phyloP scores from a whole-genome alignment of 2,797 vertebrate species.

The Alcedo atthis region DNA sequence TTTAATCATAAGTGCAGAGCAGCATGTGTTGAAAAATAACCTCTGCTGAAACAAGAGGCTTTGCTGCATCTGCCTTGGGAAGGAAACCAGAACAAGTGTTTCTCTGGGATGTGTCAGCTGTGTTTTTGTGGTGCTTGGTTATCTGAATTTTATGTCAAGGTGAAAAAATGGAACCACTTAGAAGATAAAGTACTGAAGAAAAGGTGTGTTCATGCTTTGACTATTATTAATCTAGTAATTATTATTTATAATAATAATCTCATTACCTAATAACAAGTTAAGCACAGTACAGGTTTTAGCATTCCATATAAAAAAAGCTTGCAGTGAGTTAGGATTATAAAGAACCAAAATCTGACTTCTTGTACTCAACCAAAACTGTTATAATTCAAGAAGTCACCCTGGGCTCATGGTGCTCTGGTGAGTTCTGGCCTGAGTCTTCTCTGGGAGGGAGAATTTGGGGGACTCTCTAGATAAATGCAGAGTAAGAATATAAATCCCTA shows the following conservation, averaged over 20 bases:
- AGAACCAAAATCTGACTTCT: not conserved
- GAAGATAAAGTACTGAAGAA: not conserved
- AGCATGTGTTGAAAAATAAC: not conserved
- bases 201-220: not conserved
- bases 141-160: not conserved
- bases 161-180: not conserved
- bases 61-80: not conserved
- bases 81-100: not conserved
- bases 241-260: not conserved
- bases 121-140: not conserved
- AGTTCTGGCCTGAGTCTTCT: not conserved
- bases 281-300: not conserved
- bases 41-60: not conserved
- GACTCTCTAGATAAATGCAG: not conserved
- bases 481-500: not conserved
- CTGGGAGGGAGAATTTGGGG: not conserved
- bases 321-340: not conserved
- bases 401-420: accelerated
- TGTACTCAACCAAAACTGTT: not conserved
- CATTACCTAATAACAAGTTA: not conserved
- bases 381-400: not conserved
- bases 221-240: not conserved
- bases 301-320: not conserved
- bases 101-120: not conserved
- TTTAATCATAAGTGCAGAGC: not conserved